Percentiles rank a stretch among this genome's conserved stretches.
Evolutionary conservation across 2,113 vertebrate species (phyloP).

Genomic region (Chloropsis hardwickii): DNA sequence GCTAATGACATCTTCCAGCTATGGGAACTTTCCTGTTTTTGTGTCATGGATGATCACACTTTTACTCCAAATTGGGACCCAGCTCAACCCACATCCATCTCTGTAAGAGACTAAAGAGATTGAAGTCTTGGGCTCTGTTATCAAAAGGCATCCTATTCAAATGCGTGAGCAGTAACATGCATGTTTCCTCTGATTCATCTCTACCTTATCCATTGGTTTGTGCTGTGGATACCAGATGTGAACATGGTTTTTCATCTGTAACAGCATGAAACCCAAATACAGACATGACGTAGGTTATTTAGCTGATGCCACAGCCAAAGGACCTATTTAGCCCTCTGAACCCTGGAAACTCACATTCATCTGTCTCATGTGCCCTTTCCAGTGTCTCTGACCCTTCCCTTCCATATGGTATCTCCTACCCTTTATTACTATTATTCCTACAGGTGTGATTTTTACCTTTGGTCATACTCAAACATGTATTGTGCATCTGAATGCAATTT

Average conservation of each 20-base stretch:
- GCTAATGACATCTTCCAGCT: neutral
- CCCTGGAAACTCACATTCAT: neutral
- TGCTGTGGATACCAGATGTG: neutral
- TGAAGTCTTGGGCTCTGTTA: neutral
- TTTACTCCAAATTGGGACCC: neutral
- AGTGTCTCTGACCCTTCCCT: neutral
- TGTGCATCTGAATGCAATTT: neutral
- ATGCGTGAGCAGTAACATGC: neutral
- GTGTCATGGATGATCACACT: neutral
- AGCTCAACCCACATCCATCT: neutral
- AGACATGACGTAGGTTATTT: neutral
- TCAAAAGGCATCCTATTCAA: neutral
- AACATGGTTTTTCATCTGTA: neutral
- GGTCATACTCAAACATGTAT: accelerated
- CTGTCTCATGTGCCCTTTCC: neutral
- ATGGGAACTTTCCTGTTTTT: neutral
- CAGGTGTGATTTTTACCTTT: neutral
- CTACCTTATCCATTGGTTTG: neutral
- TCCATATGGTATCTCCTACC: neutral
- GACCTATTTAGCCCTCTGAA: neutral
- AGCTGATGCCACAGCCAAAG: neutral
- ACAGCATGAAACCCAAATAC: neutral
- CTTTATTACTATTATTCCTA: neutral
- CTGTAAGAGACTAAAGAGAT: neutral
- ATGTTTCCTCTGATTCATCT: neutral